Conservation (phyloP, 2,888 invertebrate species). For the Teleogryllus oceanicus region DNA sequence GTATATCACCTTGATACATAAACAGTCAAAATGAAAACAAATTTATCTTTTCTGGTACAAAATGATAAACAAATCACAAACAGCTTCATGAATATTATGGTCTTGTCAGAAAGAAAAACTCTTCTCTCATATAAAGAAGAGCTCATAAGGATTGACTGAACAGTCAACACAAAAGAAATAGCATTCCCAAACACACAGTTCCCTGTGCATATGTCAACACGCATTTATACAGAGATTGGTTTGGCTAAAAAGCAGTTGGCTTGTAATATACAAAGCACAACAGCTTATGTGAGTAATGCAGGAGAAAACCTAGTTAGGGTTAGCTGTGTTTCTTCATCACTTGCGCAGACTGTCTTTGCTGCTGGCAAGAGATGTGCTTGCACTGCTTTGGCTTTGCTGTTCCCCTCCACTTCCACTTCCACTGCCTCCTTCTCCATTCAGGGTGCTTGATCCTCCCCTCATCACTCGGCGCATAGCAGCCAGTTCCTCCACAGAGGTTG, state of each 20-base stretch:
- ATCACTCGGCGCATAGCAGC: slow-evolving; percentile 40
- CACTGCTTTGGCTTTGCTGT: slow-evolving; percentile 40
- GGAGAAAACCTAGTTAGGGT: slow-evolving; percentile 21
- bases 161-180: not conserved
- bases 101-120: not conserved
- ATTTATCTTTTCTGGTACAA: not conserved
- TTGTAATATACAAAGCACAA: slow-evolving; percentile 18
- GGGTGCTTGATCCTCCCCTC: slow-evolving; percentile 38
- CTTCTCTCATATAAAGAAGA: not conserved
- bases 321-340: slow-evolving; percentile 37
- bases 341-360: slow-evolving; percentile 46
- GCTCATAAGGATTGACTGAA: not conserved
- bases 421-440: slow-evolving; percentile 36
- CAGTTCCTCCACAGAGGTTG: slow-evolving; percentile 44
- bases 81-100: not conserved
- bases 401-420: slow-evolving; percentile 39
- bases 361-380: slow-evolving; percentile 44
- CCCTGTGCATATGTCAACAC: slow-evolving; percentile 9
- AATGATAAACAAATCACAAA: not conserved
- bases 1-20: no score
- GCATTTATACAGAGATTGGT: slow-evolving; percentile 5
- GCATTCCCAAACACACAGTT: slow-evolving; percentile 18
- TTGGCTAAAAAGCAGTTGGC: slow-evolving; percentile 22
- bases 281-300: slow-evolving; percentile 22
- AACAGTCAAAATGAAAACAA: no score